Evolutionary conservation across 2,797 vertebrate genomes (phyloP), one percentile per base, ranked within the genome.

Genomic region (Eulemur albifrons): DNA sequence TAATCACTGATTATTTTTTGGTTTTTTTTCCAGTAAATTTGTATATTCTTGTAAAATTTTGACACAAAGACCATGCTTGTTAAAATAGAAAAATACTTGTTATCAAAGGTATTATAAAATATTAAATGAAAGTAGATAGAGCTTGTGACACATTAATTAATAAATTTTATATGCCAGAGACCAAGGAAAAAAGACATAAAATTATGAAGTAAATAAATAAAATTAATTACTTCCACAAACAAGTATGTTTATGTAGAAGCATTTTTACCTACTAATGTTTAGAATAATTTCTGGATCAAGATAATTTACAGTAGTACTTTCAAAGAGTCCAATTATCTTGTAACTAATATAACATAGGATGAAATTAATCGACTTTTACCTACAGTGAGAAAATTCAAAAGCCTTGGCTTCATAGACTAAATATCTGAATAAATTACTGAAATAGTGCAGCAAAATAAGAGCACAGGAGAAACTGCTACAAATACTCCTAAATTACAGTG

Each of bases 371-470:
- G 97, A 61, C 97, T 98, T 99, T 99, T 99, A 98, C 98, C 98
- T 99, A 98, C 97, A 98, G 95, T 98, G 98, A 99, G 99, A 99
- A 99, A 99, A 99, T 99, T 99, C 97, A 99, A 99, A 99, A 90
- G 97, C 98, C 98, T 98, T 98, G 97, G 97, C 96, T 99, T 99
- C 98, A 99, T 99, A 99, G 99, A 98, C 98, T 99, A 99, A 98
- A 98, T 98, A 98, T 98, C 97, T 98, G 98, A 98, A 98, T 98
- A 98, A 98, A 98, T 98, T 98, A 98, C 96, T 97, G 93, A 98
- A 95, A 88, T 14, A 75, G 45, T 25, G 1, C 40, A 95, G 67
- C 59, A 87, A 90, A 95, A 80, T 18, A 97, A 85, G 65, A 92
- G 70, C 5, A 2, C 65, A 81, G 86, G 96, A 96, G 93, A 97